These are phyloP conservation scores for Takifugu rubripes DNA, from an alignment of 2,797 vertebrate species.

Conservation along the genomic window DNA sequence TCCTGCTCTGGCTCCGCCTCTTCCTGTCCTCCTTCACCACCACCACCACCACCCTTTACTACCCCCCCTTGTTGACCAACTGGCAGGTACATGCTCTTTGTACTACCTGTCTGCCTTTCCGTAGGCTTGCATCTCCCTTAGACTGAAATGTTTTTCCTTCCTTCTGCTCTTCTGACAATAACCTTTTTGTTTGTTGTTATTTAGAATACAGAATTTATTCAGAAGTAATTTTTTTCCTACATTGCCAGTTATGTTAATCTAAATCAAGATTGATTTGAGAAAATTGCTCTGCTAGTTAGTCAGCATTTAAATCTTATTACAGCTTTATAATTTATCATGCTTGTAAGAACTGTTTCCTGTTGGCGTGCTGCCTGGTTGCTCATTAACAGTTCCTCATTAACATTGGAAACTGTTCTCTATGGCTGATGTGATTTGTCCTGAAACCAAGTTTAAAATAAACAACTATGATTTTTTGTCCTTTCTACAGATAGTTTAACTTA, in stretches of 20 bases:
- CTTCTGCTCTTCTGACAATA: too few relatives aligned
- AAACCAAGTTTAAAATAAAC: too few relatives aligned
- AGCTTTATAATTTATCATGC: background rate
- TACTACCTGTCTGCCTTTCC: slow-evolving; percentile 52
- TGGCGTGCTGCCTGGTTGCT: background rate
- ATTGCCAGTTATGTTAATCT: slow-evolving; percentile 5
- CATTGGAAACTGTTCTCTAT: too few relatives aligned
- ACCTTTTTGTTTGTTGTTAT: too few relatives aligned
- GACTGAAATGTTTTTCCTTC: slow-evolving; percentile 1
- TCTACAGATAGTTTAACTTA: too few relatives aligned
- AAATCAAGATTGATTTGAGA: slow-evolving; percentile 9
- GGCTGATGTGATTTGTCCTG: too few relatives aligned
- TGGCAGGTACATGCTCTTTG: slow-evolving; percentile 95
- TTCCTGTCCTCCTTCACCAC: slow-evolving; percentile 77
- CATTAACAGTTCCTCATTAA: background rate
- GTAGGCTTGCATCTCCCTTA: background rate
- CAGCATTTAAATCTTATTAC: background rate
- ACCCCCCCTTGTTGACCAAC: slow-evolving; percentile 98
- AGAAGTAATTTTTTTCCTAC: slow-evolving; percentile 14
- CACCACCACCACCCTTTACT: slow-evolving; percentile 94
- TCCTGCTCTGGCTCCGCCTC: slow-evolving; percentile 98
- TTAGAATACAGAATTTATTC: too few relatives aligned
- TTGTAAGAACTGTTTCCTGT: slow-evolving; percentile 19
- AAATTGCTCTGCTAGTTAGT: background rate
- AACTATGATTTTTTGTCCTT: too few relatives aligned